Base-by-base conservation (phyloP, 1,140 invertebrate genomes). In the Tetramorium alpestre region DNA sequence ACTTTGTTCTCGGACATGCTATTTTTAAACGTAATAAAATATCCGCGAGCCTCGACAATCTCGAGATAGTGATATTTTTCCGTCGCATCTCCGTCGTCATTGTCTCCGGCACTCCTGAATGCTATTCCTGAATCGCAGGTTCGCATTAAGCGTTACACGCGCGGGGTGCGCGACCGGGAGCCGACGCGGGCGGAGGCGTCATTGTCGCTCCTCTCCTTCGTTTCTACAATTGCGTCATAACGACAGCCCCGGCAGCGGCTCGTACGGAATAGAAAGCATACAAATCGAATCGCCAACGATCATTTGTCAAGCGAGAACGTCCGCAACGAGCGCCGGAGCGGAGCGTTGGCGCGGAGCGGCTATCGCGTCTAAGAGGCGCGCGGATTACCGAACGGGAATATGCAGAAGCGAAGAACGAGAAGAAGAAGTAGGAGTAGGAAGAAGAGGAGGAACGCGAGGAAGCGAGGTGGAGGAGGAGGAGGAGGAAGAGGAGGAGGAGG, bases 291-390 rank as follows among this genome's bases (percentile, higher is more conserved):
- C 60, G 84, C 80, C 86, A 67, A 82, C 88, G 88, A 91, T 92
- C 89, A 92, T 92, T 92, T 92, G 91, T 92, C 91, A 92, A 89
- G 86, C 75, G 62, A 60, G 86, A 91, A 91, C 91, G 91, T 88
- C 84, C 85, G 86, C 86, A 80, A 69, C 51, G 38, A 78, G 44
- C 75, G 54, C 41, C 33, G 33, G 33, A 33, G 16, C 18, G 60
- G 47, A 56, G 73, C 64, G 73, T 54, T 72, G 51, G 65, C 87
- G 73, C 78, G 51, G 81, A 70, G 38, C 75, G 88, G 54, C 85
- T 81, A 90, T 90, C 89, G 80, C 80, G 62, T 65, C 64, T 85
- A 77, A 90, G 87, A 65, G 87, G 33, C 64, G 7, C 89, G 87
- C 85, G 87, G 90, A 90, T 91, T 90, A 90, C 88, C 87, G 87